phyloP scores from a whole-genome alignment of 2,113 vertebrate species.

The Alethe castanea region DNA sequence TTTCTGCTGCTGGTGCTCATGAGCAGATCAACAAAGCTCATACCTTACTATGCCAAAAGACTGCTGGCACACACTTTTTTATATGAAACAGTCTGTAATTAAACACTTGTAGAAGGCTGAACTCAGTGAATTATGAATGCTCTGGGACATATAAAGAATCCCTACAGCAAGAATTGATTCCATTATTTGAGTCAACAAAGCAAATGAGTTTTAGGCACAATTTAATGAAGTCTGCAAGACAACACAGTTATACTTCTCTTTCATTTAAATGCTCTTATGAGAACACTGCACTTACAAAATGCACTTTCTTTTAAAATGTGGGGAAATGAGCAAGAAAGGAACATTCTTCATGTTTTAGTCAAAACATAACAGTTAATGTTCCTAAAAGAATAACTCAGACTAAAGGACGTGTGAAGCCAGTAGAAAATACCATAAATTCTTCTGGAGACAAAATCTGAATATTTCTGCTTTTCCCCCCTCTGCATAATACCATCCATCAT shows the following conservation, averaged over 20 bases:
- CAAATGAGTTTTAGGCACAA: neutral
- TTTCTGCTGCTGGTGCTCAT: neutral
- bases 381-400: neutral
- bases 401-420: neutral
- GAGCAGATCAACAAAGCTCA: conserved; percentile 27
- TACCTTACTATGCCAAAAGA: conserved; percentile 46
- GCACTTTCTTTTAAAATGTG: neutral
- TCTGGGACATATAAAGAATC: conserved; percentile 33
- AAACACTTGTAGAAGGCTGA: conserved; percentile 50
- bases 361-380: neutral
- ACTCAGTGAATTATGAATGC: conserved; percentile 28
- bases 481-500: neutral
- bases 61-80: conserved; percentile 54
- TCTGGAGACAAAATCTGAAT: neutral
- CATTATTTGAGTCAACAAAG: conserved; percentile 32
- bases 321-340: neutral
- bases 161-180: conserved; percentile 15
- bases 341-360: neutral
- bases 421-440: neutral
- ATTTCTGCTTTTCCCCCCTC: neutral
- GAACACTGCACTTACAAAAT: neutral
- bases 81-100: conserved; percentile 63
- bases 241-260: neutral
- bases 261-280: neutral
- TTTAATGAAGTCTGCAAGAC: conserved; percentile 9